Evolutionary conservation across 2,113 vertebrate species (phyloP).

Genomic region (Malurus elegans): DNA sequence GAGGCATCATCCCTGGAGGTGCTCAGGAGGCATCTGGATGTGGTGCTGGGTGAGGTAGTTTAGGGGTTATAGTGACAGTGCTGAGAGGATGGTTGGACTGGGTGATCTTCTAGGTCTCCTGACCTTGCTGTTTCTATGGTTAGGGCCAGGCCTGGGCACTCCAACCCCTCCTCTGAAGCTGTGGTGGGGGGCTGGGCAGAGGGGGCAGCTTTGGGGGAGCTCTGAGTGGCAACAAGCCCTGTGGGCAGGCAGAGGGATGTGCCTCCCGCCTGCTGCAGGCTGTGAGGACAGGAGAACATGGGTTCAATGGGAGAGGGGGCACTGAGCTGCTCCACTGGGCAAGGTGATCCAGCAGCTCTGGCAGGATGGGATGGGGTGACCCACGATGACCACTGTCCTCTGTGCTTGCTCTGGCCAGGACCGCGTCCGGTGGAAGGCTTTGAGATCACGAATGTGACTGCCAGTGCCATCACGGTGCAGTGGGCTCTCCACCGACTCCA

Average conservation of each 20-base stretch:
- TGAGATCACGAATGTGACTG: constrained; percentile 83
- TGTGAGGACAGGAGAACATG: rapidly evolving
- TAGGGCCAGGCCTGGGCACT: background rate
- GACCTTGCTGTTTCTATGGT: background rate
- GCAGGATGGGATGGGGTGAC: background rate
- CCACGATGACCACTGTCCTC: rapidly evolving
- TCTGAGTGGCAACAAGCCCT: rapidly evolving
- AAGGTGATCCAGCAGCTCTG: background rate
- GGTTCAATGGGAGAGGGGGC: rapidly evolving
- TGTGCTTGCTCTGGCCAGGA: constrained; percentile 69
- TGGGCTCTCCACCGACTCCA: constrained; percentile 85
- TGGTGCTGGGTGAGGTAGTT: background rate
- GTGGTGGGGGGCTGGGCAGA: no score
- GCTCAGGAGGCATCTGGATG: background rate
- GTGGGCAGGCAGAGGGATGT: background rate
- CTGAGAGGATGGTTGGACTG: background rate
- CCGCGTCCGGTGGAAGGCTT: constrained; percentile 87
- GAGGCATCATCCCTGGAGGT: background rate
- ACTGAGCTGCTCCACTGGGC: background rate
- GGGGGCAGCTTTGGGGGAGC: background rate
- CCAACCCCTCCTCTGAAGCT: background rate
- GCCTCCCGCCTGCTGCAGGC: rapidly evolving
- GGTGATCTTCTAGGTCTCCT: background rate
- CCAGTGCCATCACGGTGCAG: constrained; percentile 82
- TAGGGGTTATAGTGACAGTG: background rate